Evolutionary conservation across 2,888 invertebrate species (phyloP), one percentile per base, ranked within the genome.

Genomic region (Orthonevra nobilis): DNA sequence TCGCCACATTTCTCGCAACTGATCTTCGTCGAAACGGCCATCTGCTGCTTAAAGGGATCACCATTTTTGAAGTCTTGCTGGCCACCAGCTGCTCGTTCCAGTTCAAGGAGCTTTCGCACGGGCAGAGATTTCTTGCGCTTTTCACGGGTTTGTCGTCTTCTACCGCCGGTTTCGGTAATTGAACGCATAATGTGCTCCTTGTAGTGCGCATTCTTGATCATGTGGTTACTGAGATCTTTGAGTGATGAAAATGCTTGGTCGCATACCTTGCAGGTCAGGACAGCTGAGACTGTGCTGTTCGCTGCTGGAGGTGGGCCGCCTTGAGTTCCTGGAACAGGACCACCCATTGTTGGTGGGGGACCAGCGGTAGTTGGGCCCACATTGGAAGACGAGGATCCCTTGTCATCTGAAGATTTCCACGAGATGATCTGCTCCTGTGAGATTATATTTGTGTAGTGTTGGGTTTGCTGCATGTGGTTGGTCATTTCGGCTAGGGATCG

Each of bases 371-470:
- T 48, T 9, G 72, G 70, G 2, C 82, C 82, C 1, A 85, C 85
- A n/a, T 84, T 85, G 0, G 85, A 86, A 14, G 86, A 82, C 0
- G 90, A 88, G 2, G 87, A 84, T 0, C 90, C 88, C 73, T 92
- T 91, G 84, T 96, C 97, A 82, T 97, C 97, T 0, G 95, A 93
- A 0, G 96, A 96, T 85, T 96, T 95, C 97, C 97, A 97, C 12
- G 97, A 97, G 85, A 97, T 97, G 66, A 97, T 97, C 89, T 97
- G 97, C 88, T 97, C 97, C 88, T 97, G 97, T 10, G 97, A 98
- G 86, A 98, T 98, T 82, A 98, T 98, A 86, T 98, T 98, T 0
- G 98, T 97, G 86, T 98, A 98, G 87, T 98, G 98, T 87, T 98
- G 97, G 17, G 98, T 98, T 86, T 98, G 95, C 88, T 98, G 97